Conservation (phyloP, 2,888 invertebrate species). For the Trichogramma dendrolimi region DNA sequence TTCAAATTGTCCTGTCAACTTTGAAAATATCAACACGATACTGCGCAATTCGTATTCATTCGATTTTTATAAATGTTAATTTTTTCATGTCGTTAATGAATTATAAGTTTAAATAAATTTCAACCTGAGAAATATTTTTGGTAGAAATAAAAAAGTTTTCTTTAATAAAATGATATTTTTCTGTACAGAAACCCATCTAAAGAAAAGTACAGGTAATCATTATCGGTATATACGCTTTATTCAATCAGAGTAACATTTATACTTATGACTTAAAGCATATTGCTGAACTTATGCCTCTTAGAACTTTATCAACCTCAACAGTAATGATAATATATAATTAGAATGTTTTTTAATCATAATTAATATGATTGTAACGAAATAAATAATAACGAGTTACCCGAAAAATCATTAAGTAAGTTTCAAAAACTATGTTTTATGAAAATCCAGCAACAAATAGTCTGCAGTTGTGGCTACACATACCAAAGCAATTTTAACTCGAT, state of each 20-base stretch:
- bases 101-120: no score
- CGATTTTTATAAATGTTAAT: no score
- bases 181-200: no score
- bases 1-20: no score
- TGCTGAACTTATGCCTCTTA: constrained; percentile 50
- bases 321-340: constrained; percentile 39
- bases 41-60: no score
- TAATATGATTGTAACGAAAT: constrained; percentile 26
- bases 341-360: constrained; percentile 25
- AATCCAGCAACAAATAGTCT: not conserved
- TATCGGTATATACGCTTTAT: constrained; percentile 53
- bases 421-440: constrained; percentile 2
- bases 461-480: no score
- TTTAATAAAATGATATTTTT: no score
- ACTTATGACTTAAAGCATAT: constrained; percentile 50
- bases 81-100: no score
- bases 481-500: no score
- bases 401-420: constrained; percentile 1
- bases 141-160: no score
- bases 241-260: constrained; percentile 53
- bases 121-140: no score
- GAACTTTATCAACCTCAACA: constrained; percentile 49
- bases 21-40: no score
- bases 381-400: constrained; percentile 10
- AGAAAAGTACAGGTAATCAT: constrained; percentile 22